Percentiles rank a stretch among this genome's conserved stretches.
phyloP scores from a whole-genome alignment of 2,113 vertebrate genomes.

The Acrocephalus arundinaceus region DNA sequence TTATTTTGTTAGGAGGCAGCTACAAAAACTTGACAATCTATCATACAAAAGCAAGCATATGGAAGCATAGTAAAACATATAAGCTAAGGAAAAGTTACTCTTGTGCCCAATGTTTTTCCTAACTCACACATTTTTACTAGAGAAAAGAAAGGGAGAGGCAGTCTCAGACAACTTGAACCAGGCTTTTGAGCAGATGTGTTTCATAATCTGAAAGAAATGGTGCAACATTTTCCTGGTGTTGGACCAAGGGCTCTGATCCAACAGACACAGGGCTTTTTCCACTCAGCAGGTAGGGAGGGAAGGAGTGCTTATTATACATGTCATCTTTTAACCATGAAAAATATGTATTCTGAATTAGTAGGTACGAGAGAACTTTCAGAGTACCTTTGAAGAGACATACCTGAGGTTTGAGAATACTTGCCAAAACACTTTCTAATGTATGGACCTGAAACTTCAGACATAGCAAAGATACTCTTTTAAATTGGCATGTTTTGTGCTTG shows the following conservation, averaged over 20 bases:
- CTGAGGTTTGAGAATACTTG: not conserved
- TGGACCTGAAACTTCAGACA: not conserved
- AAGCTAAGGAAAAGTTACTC: not conserved
- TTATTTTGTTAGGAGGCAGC: not conserved
- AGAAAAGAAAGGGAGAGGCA: not conserved
- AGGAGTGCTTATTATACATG: not conserved
- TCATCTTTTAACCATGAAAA: not conserved
- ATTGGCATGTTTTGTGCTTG: not conserved
- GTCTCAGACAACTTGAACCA: not conserved
- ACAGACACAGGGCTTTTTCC: not conserved
- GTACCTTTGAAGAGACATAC: not conserved
- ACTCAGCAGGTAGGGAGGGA: not conserved
- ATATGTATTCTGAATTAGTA: not conserved
- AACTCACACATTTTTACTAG: not conserved
- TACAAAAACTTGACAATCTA: not conserved
- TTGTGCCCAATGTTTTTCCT: not conserved
- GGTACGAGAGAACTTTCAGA: not conserved
- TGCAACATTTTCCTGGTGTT: not conserved
- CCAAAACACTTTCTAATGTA: not conserved
- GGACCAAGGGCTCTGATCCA: not conserved
- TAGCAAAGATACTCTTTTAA: not conserved
- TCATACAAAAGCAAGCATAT: not conserved
- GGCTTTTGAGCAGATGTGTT: not conserved
- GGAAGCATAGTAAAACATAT: not conserved
- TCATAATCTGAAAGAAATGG: not conserved